Evolutionary conservation across 2,888 invertebrate genomes (phyloP), one percentile per base, ranked within the genome.

Genomic region (Dolichomitus sp.): DNA sequence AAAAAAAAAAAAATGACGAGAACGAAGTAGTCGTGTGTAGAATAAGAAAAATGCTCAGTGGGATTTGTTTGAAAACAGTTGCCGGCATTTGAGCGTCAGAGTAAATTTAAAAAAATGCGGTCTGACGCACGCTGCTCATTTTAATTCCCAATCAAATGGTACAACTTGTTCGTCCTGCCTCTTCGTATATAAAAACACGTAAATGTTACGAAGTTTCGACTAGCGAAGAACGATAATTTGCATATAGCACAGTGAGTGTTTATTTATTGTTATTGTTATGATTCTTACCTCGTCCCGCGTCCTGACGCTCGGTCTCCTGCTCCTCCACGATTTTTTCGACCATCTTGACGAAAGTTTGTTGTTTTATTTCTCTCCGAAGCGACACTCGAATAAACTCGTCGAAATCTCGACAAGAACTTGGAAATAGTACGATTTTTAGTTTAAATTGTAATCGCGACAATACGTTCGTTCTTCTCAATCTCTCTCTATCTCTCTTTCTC

Each of bases 271-370:
- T 5, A 14, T 54, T 54, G n/a, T 70, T 40, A 42, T 42, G 7
- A 30, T 66, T 69, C 91, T 88, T 85, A 92, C 92, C 92, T 88
- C 89, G 83, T 45, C 80, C 86, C 48, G 84, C 81, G 69, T 91
- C 92, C 81, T 89, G 91, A 37, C 88, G 89, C 63, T 94, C 95
- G 90, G 94, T 95, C 91, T 95, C 95, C 85, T 94, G 94, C 94
- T 96, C 95, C 93, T 96, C 96, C 87, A 95, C 92, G 91, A 96
- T 96, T 92, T 95, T 95, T 94, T 96, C 96, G 88, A 96, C 96
- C 96, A 96, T 96, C 88, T 91, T 94, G 77, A 66, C 63, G 61
- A 54, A n/a, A 52, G 37, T 19, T 37, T 72, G 42, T 65, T 61
- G 17, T 23, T 48, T 12, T 12, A 52, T 23, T 4, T 19, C 33